A percentile compares a stretch with the other conserved stretches of the same genome.
phyloP scores from a whole-genome alignment of 2,797 vertebrate genomes.

The Anguilla megastoma region DNA sequence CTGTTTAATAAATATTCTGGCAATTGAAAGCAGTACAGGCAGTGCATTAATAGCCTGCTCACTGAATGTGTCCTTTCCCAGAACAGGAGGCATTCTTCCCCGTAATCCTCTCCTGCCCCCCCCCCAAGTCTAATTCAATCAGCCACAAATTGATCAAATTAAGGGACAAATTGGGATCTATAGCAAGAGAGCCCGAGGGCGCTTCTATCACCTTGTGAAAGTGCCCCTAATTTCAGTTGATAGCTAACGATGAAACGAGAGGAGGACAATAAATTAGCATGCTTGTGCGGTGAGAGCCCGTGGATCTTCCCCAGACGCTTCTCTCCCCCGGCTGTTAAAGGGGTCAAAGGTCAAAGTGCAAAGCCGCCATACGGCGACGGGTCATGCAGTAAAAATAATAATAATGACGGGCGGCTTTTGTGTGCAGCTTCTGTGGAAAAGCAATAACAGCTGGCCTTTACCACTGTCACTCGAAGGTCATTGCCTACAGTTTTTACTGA shows the following conservation, averaged over 20 bases:
- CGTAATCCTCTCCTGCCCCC: not conserved
- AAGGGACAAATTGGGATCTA: slow-evolving; percentile 4
- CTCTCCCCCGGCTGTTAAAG: not conserved
- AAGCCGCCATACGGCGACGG: too few relatives aligned
- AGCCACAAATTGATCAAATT: not conserved
- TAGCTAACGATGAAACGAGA: not conserved
- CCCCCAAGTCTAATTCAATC: not conserved
- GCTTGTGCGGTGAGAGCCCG: not conserved
- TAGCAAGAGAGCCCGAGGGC: not conserved
- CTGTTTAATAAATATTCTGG: not conserved
- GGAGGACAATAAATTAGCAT: not conserved
- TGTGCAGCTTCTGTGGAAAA: too few relatives aligned
- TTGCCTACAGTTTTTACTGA: too few relatives aligned
- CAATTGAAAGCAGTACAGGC: not conserved
- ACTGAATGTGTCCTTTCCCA: not conserved
- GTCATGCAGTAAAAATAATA: too few relatives aligned
- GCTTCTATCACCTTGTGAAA: not conserved
- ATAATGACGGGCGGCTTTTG: too few relatives aligned
- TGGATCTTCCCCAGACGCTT: not conserved
- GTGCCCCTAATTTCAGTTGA: not conserved
- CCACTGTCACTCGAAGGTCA: too few relatives aligned
- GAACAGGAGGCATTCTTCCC: not conserved
- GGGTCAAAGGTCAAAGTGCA: too few relatives aligned
- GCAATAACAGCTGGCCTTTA: too few relatives aligned
- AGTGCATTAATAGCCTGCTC: not conserved